Evolutionary conservation across 37 sponge, comb jelly and placozoan species (phyloP).

Genomic region (Diacarnus erythraeanus): DNA sequence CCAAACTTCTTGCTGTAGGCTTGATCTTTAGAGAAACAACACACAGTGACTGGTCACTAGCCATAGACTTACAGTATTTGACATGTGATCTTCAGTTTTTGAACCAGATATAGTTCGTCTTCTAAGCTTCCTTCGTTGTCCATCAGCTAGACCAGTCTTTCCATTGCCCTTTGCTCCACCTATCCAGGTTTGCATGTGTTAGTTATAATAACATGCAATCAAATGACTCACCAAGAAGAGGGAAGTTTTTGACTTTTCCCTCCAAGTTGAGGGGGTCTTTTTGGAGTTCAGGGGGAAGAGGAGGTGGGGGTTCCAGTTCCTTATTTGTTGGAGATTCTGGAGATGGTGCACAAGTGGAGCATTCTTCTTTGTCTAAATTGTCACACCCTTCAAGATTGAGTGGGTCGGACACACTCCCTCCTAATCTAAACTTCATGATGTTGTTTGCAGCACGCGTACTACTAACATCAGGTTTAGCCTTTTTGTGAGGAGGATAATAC

Average conservation of each 20-base stretch:
- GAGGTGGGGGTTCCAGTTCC: conserved; percentile 31
- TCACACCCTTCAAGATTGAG: conserved; percentile 71
- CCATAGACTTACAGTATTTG: background rate
- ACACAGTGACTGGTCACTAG: too few relatives aligned
- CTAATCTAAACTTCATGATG: conserved; percentile 54
- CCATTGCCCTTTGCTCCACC: background rate
- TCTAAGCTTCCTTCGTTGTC: conserved; percentile 2
- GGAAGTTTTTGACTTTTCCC: conserved; percentile 28
- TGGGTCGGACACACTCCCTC: conserved; percentile 80
- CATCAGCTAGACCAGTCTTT: background rate
- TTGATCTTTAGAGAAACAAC: too few relatives aligned
- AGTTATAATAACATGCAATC: background rate
- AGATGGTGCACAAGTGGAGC: conserved; percentile 74
- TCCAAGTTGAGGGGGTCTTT: conserved; percentile 80
- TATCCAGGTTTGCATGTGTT: background rate
- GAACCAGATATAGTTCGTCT: conserved; percentile 7
- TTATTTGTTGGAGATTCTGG: conserved; percentile 13
- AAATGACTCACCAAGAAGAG: conserved; percentile 6
- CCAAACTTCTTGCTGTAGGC: too few relatives aligned
- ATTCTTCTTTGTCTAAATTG: conserved; percentile 27
- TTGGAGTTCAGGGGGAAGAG: conserved; percentile 30
- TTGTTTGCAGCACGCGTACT: conserved; percentile 32
- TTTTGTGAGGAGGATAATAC: conserved; percentile 8
- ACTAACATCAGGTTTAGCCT: background rate
- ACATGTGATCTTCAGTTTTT: background rate